Conservation (phyloP, 2,888 invertebrate species). For the Catocala nupta region DNA sequence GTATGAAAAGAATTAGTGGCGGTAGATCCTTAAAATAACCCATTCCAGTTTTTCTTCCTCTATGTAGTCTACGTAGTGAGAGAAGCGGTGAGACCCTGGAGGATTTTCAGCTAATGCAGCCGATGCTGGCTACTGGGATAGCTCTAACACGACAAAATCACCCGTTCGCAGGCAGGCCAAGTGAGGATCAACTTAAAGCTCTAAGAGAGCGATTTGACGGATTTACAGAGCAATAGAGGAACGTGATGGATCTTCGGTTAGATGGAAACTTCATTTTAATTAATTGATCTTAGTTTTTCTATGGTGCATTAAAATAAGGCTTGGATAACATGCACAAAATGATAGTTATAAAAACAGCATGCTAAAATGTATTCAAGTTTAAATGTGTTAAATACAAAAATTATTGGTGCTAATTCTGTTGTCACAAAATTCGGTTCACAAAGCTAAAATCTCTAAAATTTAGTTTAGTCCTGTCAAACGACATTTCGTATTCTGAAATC, state of each 20-base stretch:
- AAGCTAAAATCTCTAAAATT: too few species aligned
- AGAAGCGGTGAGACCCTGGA: constrained; percentile 47
- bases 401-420: too few species aligned
- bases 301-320: too few species aligned
- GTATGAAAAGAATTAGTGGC: too few species aligned
- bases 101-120: constrained; percentile 65
- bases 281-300: too few species aligned
- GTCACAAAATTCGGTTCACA: too few species aligned
- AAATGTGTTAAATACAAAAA: too few species aligned
- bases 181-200: constrained; percentile 42
- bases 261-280: neutral
- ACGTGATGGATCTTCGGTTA: constrained; percentile 9
- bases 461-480: too few species aligned
- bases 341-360: too few species aligned
- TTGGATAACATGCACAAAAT: too few species aligned
- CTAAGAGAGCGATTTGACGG: constrained; percentile 21
- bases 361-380: too few species aligned
- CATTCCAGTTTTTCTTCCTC: constrained; percentile 44
- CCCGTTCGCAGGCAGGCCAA: constrained; percentile 43
- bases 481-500: too few species aligned
- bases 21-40: constrained; percentile 1
- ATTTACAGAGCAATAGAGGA: constrained; percentile 1
- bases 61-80: constrained; percentile 38
- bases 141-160: constrained; percentile 58
- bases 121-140: constrained; percentile 50